Conservation (phyloP, 2,797 vertebrate genomes). For the Phalloptychus januarius region DNA sequence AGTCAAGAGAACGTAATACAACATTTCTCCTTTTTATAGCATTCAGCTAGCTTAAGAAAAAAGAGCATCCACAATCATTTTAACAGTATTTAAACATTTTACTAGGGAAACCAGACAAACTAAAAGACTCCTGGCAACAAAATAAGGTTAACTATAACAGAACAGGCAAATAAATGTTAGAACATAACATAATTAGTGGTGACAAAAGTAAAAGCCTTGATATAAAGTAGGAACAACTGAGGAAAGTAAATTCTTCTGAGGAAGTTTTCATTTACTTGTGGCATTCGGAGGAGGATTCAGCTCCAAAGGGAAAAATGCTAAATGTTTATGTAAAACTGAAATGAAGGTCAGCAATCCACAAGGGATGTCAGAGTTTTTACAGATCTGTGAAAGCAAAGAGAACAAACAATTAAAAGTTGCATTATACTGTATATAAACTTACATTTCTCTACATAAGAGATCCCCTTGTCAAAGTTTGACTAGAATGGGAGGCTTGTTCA, state of each 20-base stretch:
- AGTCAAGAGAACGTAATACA: background rate
- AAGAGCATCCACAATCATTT: slow-evolving; percentile 1
- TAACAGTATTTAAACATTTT: background rate
- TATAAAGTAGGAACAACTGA: background rate
- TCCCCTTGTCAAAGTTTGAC: background rate
- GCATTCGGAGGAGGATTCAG: background rate
- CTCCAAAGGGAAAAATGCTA: background rate
- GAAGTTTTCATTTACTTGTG: background rate
- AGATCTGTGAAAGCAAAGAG: background rate
- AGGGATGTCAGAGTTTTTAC: background rate
- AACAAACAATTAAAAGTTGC: background rate
- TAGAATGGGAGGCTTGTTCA: background rate
- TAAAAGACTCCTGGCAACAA: background rate
- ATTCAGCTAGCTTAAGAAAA: too few relatives aligned
- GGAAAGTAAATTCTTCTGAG: background rate
- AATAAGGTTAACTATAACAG: background rate
- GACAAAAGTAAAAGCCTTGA: slow-evolving; percentile 1
- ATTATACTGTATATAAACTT: background rate
- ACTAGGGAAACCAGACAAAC: background rate
- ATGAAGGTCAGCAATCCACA: background rate
- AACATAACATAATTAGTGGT: background rate
- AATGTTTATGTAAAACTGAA: background rate
- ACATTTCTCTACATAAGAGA: background rate
- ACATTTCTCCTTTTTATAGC: background rate
- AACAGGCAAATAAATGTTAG: background rate